Evolutionary conservation across 2,113 vertebrate species (phyloP).

Genomic region (Oncorhynchus nerka): DNA sequence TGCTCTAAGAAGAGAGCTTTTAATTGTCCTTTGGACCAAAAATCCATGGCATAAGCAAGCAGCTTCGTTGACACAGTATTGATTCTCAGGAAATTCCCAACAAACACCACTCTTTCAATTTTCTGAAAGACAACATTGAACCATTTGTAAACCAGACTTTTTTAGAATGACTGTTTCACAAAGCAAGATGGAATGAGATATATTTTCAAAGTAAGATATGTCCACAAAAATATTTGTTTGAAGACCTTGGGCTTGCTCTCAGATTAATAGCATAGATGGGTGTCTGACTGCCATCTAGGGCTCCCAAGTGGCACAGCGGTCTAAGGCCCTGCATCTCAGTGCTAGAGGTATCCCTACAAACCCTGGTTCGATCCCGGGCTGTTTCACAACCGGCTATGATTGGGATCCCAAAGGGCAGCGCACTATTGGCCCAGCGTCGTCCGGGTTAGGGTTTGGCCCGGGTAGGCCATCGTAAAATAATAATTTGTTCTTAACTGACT

Average conservation of each 20-base stretch:
- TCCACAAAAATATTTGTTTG: not conserved
- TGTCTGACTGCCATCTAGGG: not conserved
- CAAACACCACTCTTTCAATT: constrained; percentile 95
- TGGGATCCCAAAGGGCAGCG: no score
- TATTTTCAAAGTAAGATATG: not conserved
- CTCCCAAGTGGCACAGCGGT: no score
- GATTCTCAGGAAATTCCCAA: constrained; percentile 97
- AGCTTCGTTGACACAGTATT: constrained; percentile 97
- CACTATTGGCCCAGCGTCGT: no score
- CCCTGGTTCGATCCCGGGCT: no score
- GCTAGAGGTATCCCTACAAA: no score
- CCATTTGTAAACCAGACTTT: not conserved
- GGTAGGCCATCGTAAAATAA: no score
- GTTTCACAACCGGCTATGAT: no score
- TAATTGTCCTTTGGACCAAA: constrained; percentile 76
- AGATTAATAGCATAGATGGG: no score
- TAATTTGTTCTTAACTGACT: no score
- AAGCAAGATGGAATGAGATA: not conserved
- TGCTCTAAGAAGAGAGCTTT: constrained; percentile 88
- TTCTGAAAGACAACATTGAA: constrained; percentile 74
- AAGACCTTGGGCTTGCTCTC: not conserved
- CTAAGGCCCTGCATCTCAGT: no score
- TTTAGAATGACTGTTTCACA: not conserved
- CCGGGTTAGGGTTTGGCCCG: no score
- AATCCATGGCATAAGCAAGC: constrained; percentile 87